These are phyloP conservation scores for Indri indri DNA, from an alignment of 2,113 vertebrate genomes.

Conservation along the genomic window DNA sequence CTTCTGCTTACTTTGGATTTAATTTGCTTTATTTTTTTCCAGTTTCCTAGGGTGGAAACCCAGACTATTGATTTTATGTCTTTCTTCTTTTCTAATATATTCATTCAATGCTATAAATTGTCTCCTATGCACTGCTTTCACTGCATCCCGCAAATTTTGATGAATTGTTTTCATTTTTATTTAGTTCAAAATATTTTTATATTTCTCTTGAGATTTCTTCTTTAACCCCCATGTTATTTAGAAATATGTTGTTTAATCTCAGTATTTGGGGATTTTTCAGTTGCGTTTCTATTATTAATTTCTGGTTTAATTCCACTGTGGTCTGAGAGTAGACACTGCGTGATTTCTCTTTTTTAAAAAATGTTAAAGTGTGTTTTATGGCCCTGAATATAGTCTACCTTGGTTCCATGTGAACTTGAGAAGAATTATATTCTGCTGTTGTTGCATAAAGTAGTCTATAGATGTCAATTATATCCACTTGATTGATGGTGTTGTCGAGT, in stretches of 20 bases:
- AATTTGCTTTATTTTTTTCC: background rate
- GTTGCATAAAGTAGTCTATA: background rate
- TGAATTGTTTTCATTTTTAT: background rate
- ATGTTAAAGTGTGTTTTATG: background rate
- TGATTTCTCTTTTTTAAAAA: background rate
- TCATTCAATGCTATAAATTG: background rate
- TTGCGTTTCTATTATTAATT: background rate
- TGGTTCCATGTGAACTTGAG: background rate
- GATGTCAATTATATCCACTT: background rate
- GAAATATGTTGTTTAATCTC: background rate
- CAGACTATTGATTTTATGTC: background rate
- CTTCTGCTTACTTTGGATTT: background rate
- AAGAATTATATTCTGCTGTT: background rate
- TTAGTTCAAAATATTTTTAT: background rate
- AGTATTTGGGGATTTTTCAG: background rate
- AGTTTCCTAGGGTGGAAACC: background rate
- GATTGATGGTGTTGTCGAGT: background rate
- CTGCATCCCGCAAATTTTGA: background rate
- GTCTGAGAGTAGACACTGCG: background rate
- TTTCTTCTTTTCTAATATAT: background rate
- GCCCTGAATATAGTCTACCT: background rate
- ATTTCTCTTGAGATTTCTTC: background rate
- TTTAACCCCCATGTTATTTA: background rate
- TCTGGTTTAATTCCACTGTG: background rate
- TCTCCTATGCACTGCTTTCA: background rate